phyloP scores from a whole-genome alignment of 2,888 invertebrate species.

The Myopa tessellatipennis region DNA sequence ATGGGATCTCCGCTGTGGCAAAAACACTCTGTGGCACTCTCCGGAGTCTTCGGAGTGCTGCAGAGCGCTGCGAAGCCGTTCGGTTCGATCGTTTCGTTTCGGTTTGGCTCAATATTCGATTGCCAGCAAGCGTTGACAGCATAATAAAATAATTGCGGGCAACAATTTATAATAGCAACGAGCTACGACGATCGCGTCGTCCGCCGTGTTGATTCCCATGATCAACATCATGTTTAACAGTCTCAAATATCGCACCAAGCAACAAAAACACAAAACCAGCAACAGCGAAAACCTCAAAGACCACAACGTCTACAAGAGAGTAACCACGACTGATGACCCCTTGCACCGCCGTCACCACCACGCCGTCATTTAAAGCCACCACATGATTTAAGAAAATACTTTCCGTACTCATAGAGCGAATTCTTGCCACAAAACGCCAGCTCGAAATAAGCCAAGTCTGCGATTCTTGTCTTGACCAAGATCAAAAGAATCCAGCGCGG shows the following conservation, averaged over 20 bases:
- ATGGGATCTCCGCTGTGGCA: slow-evolving; percentile 8
- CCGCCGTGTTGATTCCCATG: slow-evolving; percentile 58
- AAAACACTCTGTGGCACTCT: slow-evolving; percentile 39
- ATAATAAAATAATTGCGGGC: slow-evolving; percentile 65
- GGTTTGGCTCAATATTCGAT: slow-evolving; percentile 43
- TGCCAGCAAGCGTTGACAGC: slow-evolving; percentile 65
- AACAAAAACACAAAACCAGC: slow-evolving; percentile 47
- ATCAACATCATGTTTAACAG: slow-evolving; percentile 63
- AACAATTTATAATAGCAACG: slow-evolving; percentile 44
- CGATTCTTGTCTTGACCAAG: slow-evolving; percentile 48
- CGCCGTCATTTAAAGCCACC: slow-evolving; percentile 7
- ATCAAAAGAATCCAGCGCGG: slow-evolving; percentile 62
- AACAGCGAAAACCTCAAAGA: slow-evolving; percentile 52
- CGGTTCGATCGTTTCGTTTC: no score
- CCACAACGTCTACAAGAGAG: slow-evolving; percentile 53
- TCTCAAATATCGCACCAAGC: slow-evolving; percentile 61
- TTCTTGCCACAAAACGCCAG: slow-evolving; percentile 18
- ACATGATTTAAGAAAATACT: slow-evolving; percentile 35
- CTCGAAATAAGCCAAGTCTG: slow-evolving; percentile 16
- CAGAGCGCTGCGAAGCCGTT: no score
- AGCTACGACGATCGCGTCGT: slow-evolving; percentile 23
- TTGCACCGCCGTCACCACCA: not conserved
- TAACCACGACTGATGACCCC: not conserved
- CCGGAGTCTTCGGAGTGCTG: no score
- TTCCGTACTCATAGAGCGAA: slow-evolving; percentile 32